phyloP scores from a whole-genome alignment of 2,888 invertebrate species.

The Panorpa germanica region DNA sequence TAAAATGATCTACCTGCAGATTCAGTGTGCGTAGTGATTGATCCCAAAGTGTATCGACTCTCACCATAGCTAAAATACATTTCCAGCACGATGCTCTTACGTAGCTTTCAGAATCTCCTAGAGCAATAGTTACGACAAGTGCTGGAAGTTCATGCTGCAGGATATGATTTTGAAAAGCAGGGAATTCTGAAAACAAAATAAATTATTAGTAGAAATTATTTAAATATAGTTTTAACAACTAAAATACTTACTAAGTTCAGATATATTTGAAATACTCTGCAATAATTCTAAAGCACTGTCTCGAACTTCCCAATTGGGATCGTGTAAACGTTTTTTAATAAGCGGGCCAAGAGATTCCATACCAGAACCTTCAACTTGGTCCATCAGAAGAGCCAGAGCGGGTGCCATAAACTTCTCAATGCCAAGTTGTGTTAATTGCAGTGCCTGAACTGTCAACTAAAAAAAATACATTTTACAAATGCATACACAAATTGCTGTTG shows the following conservation, averaged over 20 bases:
- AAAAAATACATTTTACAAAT: constrained; percentile 15
- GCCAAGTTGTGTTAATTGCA: constrained; percentile 47
- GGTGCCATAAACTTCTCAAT: constrained; percentile 61
- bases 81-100: constrained; percentile 57
- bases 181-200: constrained; percentile 40
- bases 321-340: constrained; percentile 48
- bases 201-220: constrained; percentile 1
- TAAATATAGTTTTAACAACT: constrained; percentile 1
- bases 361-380: constrained; percentile 39
- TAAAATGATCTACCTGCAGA: constrained; percentile 36
- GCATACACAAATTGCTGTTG: constrained; percentile 7
- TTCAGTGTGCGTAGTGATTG: constrained; percentile 33
- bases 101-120: constrained; percentile 51
- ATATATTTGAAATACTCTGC: constrained; percentile 45
- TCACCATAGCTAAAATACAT: constrained; percentile 46
- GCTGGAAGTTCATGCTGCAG: constrained; percentile 41
- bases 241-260: constrained; percentile 42
- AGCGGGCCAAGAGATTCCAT: constrained; percentile 46
- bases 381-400: constrained; percentile 51
- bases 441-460: constrained; percentile 47
- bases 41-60: constrained; percentile 47
- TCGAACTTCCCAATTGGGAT: constrained; percentile 58
- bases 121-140: constrained; percentile 41
- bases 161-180: constrained; percentile 54
- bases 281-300: constrained; percentile 59